Base-by-base conservation (phyloP, 1,140 invertebrate species). In the Sarcophaga bullata region DNA sequence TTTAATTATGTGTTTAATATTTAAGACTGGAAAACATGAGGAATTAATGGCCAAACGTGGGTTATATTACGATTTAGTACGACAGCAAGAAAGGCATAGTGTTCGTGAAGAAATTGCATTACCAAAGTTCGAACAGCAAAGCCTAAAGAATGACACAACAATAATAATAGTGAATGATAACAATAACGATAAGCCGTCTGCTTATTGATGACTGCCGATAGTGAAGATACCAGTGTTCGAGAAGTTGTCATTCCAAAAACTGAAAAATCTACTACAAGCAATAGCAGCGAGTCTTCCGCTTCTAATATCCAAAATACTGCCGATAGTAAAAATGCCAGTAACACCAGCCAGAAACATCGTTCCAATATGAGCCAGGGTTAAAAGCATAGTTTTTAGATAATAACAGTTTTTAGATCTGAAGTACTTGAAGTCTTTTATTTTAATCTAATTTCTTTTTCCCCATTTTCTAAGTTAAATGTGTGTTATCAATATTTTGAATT, bases 21-120 rank as follows among this genome's bases (percentile, higher is more conserved):
- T 82, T 48, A 83, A 97, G 90, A 90, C 93, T 86, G 96, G 96
- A 15, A 96, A 94, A 11, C 96, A 97, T 86, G 93, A 95, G 13
- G 93, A 97, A 87, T 91, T 98, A 11, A 93, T 98, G 91, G 91
- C 92, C 75, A 91, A 92, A 46, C 92, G 94, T 90, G 94, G 95
- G 4, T 91, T 94, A 81, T 98, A 98, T 87, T 95, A 94, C 86
- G 88, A 89, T 10, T 84, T 90, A 25, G 89, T 90, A 13, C 85
- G 90, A 72, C 84, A 92, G 89, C 92, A 90, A 86, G 90, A 90
- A 86, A 90, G 85, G 85, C 89, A 86, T 83, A 87, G 85, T 49
- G 84, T 83, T 17, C 83, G 6, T 8, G 58, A 80, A 73, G 49
- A 83, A 11, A 68, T 25, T 68, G 17, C 17, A 17, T 19, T 25